Conservation (phyloP, 1,140 invertebrate species). For the Monochamus saltuarius region DNA sequence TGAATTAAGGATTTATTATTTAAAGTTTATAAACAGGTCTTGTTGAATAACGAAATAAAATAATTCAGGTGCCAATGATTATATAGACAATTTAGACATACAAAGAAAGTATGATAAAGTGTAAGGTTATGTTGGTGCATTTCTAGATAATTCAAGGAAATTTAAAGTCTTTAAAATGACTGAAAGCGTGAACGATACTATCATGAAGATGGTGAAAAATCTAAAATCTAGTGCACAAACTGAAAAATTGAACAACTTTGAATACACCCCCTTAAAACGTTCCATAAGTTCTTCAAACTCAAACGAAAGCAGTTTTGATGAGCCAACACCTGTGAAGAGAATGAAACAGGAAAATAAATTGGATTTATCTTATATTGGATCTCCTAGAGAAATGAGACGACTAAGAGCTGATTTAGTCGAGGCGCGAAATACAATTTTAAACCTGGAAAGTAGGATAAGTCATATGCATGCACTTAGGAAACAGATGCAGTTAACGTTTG, state of each 20-base stretch:
- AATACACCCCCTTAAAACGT: constrained; percentile 37
- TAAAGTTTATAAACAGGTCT: too few relatives aligned
- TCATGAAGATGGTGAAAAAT: constrained; percentile 41
- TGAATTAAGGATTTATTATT: too few relatives aligned
- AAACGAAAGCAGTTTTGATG: constrained; percentile 35
- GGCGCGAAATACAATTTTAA: constrained; percentile 59
- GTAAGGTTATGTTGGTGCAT: constrained; percentile 1
- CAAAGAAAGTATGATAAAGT: too few relatives aligned
- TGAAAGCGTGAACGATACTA: constrained; percentile 37
- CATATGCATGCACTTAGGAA: constrained; percentile 59
- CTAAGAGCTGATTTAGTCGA: constrained; percentile 64
- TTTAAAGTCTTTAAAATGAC: constrained; percentile 5
- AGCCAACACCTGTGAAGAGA: constrained; percentile 35
- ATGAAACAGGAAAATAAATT: constrained; percentile 32
- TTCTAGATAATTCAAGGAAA: not conserved
- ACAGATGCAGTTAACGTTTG: constrained; percentile 62
- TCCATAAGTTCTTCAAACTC: constrained; percentile 35
- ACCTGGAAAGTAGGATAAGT: constrained; percentile 61
- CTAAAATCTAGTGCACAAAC: constrained; percentile 30
- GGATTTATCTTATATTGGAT: constrained; percentile 47
- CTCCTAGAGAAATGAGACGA: constrained; percentile 62
- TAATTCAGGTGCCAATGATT: too few relatives aligned
- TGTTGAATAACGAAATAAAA: too few relatives aligned
- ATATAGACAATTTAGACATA: too few relatives aligned
- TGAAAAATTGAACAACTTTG: constrained; percentile 7